A percentile compares a stretch with the other conserved stretches of the same genome.
Evolutionary conservation across 2,888 invertebrate genomes (phyloP).

Genomic region (Volucella inflata): DNA sequence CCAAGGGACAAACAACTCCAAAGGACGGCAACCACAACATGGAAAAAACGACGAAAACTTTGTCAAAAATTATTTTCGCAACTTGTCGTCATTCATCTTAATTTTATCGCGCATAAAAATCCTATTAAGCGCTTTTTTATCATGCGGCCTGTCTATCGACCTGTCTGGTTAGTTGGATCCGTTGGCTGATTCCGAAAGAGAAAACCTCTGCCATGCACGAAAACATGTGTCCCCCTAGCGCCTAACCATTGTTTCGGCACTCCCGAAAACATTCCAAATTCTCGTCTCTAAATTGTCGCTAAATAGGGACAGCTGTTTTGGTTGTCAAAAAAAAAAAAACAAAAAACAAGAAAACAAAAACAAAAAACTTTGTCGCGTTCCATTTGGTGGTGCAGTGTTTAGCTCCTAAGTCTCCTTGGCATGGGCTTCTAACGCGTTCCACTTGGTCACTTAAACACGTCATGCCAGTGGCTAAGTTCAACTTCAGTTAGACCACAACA

Average conservation of each 20-base stretch:
- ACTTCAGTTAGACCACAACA: background rate
- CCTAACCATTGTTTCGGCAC: conserved; percentile 42
- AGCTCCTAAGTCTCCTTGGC: conserved; percentile 49
- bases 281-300: conserved; percentile 62
- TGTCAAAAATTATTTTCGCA: conserved; percentile 68
- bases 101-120: conserved; percentile 75
- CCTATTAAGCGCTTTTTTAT: conserved; percentile 68
- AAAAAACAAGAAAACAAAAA: too few relatives aligned
- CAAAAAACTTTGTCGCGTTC: conserved; percentile 53
- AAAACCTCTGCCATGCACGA: conserved; percentile 40
- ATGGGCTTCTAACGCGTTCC: conserved; percentile 65
- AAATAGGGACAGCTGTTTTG: conserved; percentile 61
- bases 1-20: background rate
- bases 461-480: background rate
- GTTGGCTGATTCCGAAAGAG: conserved; percentile 58
- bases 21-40: background rate
- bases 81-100: conserved; percentile 75
- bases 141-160: conserved; percentile 46
- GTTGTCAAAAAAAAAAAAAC: background rate
- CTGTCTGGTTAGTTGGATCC: conserved; percentile 36
- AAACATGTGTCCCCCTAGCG: conserved; percentile 69
- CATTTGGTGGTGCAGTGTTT: conserved; percentile 31
- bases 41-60: conserved; percentile 40
- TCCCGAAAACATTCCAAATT: conserved; percentile 17
- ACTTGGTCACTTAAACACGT: conserved; percentile 4